Evolutionary conservation across 2,113 vertebrate genomes (phyloP), one percentile per base, ranked within the genome.

Genomic region (Chloebia gouldiae): DNA sequence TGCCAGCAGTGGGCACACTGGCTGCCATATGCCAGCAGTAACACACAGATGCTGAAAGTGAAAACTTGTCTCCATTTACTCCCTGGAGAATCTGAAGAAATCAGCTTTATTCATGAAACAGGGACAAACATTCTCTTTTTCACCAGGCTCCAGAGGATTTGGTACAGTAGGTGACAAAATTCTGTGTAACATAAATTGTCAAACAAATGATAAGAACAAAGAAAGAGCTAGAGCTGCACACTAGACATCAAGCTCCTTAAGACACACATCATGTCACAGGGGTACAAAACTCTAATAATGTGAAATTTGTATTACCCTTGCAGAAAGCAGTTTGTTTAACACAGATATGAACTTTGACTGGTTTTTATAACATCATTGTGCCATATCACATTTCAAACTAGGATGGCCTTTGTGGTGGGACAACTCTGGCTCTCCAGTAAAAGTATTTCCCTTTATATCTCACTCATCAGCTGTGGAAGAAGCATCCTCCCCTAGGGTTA

Each of bases 171-270:
- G 79, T 76, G 66, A 89, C 64, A 90, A 87, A 80, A 80, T 49
- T 49, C 47, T 80, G 19, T 86, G 13, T 23, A 94, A 65, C 50
- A 64, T 27, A 70, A n/a, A 70, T 49, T 79, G 81, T 60, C 92
- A 95, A 95, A 92, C 7, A 19, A 87, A 93, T 82, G 51, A 82
- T 68, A 47, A 66, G 86, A 92, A 66, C 44, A 66, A 81, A 91
- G 78, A 50, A 76, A 59, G 39, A 65, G 25, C 47, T 22, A n/a
- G 82, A 84, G 37, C n/a, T 44, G 47, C 63, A 13, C 57, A 40
- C 22, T 49, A 75, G 85, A 68, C 37, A 95, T 59, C 60, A 82
- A 92, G 39, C 35, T 57, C 81, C 65, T 66, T 44, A 65, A 94
- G 82, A 89, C n/a, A 54, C 51, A 51, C 33, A 72, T 28, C 37